Base-by-base conservation (phyloP, 2,888 invertebrate species). In the Himalopsyche kuldschensis region DNA sequence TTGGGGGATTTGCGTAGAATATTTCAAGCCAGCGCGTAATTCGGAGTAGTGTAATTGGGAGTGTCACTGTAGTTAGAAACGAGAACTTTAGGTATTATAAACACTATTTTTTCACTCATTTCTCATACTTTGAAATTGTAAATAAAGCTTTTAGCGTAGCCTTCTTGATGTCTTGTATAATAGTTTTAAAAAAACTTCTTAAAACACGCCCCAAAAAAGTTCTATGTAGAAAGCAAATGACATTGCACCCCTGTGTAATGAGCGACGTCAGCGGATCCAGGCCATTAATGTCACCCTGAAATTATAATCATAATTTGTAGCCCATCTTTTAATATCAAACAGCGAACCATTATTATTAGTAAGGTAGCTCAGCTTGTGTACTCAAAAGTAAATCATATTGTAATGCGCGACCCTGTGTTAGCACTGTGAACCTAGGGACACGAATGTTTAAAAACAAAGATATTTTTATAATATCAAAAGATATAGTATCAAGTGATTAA, bases 221-320 rank as follows among this genome's bases (percentile, higher is more conserved):
- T 55, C 55, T 8, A 55, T 55, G 20, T 55, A 55, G 6, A 20
- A 55, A 78, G 55, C 77, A 82, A 82, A 75, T 82, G 46, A 77
- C 75, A 78, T 20, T 82, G 63, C 77, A 76, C 81, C 82, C 82
- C 82, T 35, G 79, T 78, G 69, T 32, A 55, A 80, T 77, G 83
- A 84, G 80, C 83, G 82, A 80, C 85, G 84, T 84, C 84, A 84
- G 84, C 84, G 75, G 81, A 84, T 84, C 84, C 85, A 81, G 84
- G 82, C 85, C 86, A 86, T 86, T 88, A 89, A 90, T 89, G 90
- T 90, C 90, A 90, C 88, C 89, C 89, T 89, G 90, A 90, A 90
- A 90, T 89, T 89, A 90, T 90, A 90, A 90, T 90, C 90, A 90
- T 90, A 90, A 90, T 90, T 90, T 90, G 90, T 90, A 89, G 90